Evolutionary conservation across 2,888 invertebrate species (phyloP).

Genomic region (Morpho deidamia): DNA sequence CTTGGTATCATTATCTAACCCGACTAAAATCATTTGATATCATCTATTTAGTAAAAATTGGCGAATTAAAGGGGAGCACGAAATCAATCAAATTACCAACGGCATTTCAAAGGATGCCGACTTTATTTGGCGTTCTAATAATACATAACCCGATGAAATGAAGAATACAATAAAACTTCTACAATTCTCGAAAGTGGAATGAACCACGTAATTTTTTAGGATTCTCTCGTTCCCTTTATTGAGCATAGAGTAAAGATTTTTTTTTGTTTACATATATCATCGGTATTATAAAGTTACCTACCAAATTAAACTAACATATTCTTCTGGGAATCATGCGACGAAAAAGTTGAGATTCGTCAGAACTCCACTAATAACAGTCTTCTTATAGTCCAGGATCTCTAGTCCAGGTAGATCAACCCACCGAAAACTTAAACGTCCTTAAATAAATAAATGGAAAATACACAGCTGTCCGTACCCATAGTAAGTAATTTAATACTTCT

Average conservation of each 20-base stretch:
- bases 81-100: slow-evolving; percentile 30
- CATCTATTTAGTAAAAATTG: slow-evolving; percentile 25
- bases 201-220: slow-evolving; percentile 16
- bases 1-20: neutral
- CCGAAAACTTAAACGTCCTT: too few species aligned
- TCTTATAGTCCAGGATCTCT: too few species aligned
- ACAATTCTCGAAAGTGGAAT: slow-evolving; percentile 5
- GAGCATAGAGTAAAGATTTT: slow-evolving; percentile 15
- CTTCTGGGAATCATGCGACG: too few species aligned
- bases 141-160: slow-evolving; percentile 15
- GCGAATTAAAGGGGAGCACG: slow-evolving; percentile 24
- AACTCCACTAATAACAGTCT: too few species aligned
- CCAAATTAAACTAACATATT: too few species aligned
- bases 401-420: too few species aligned
- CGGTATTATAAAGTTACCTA: too few species aligned
- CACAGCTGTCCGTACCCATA: too few species aligned
- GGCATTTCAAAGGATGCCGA: slow-evolving; percentile 22
- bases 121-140: slow-evolving; percentile 16
- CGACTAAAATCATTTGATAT: slow-evolving; percentile 2
- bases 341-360: too few species aligned
- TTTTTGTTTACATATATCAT: too few species aligned
- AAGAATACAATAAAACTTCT: slow-evolving; percentile 3
- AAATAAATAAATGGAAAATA: too few species aligned
- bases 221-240: slow-evolving; percentile 18
- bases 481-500: too few species aligned